A percentile compares a stretch with the other conserved stretches of the same genome.
These are phyloP conservation scores for Trypoxylus dichotomus DNA, from an alignment of 1,140 invertebrate genomes.

Conservation along the genomic window DNA sequence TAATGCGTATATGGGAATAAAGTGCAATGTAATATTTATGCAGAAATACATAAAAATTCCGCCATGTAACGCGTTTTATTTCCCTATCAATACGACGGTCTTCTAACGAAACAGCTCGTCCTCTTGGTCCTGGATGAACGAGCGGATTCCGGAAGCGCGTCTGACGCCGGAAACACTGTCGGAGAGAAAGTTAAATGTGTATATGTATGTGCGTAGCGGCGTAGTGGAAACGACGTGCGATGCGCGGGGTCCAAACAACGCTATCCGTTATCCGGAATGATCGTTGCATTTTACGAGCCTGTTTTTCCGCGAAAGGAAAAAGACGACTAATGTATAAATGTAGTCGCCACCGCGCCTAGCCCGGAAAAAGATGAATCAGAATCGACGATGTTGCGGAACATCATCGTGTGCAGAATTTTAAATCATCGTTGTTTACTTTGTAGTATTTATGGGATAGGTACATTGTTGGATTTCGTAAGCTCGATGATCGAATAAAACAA, in stretches of 20 bases:
- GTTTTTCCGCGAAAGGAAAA: background rate
- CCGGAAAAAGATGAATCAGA: background rate
- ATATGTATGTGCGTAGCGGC: background rate
- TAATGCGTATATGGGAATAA: background rate
- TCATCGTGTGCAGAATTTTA: background rate
- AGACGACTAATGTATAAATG: background rate
- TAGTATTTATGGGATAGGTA: too few relatives aligned
- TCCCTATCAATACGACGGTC: background rate
- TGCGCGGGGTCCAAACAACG: background rate
- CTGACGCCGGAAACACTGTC: background rate
- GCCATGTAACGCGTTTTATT: background rate
- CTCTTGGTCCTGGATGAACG: background rate
- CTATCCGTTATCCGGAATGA: background rate
- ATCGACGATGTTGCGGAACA: background rate
- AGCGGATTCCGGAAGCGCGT: background rate
- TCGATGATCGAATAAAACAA: too few relatives aligned
- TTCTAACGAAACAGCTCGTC: background rate
- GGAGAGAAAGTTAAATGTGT: background rate
- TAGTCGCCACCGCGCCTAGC: background rate
- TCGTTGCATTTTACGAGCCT: slow-evolving; percentile 5
- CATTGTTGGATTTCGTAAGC: too few relatives aligned
- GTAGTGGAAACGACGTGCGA: background rate
- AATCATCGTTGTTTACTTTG: background rate
- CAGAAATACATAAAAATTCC: background rate
- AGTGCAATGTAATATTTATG: background rate